Percentiles rank a stretch among this genome's conserved stretches.
These are phyloP conservation scores for Chamaedrilus cognettii DNA, from an alignment of 2,888 invertebrate genomes.

Conservation along the genomic window DNA sequence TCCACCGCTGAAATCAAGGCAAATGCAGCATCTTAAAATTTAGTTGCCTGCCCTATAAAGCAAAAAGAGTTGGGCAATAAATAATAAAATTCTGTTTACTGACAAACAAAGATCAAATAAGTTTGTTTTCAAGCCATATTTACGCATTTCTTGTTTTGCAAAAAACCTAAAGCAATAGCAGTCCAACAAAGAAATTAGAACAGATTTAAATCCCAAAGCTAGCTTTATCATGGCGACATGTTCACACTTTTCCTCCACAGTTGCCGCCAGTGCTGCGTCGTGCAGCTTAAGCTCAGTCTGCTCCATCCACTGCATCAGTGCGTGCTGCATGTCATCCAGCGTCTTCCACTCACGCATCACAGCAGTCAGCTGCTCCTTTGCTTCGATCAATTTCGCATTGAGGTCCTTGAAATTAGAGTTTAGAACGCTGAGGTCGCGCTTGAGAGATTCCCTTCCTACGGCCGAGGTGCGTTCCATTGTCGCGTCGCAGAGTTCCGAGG, in stretches of 20 bases:
- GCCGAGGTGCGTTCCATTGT: conserved; percentile 23
- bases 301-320: conserved; percentile 83
- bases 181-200: too few relatives aligned
- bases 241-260: conserved; percentile 47
- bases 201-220: too few relatives aligned
- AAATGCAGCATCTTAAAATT: too few relatives aligned
- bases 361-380: conserved; percentile 67
- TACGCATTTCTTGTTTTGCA: too few relatives aligned
- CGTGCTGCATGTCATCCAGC: conserved; percentile 83
- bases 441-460: conserved; percentile 51
- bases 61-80: too few relatives aligned
- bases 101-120: too few relatives aligned
- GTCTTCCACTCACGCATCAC: conserved; percentile 90
- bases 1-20: too few relatives aligned
- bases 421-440: conserved; percentile 82
- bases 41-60: too few relatives aligned
- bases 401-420: conserved; percentile 81
- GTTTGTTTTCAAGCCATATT: too few relatives aligned
- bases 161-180: too few relatives aligned
- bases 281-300: conserved; percentile 83
- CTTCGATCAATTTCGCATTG: conserved; percentile 40
- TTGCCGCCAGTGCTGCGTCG: conserved; percentile 50
- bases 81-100: too few relatives aligned
- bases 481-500: conserved; percentile 18
- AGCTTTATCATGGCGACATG: conserved; percentile 59